Base-by-base conservation (phyloP, 1,140 invertebrate genomes). In the Reticulitermes speratus region DNA sequence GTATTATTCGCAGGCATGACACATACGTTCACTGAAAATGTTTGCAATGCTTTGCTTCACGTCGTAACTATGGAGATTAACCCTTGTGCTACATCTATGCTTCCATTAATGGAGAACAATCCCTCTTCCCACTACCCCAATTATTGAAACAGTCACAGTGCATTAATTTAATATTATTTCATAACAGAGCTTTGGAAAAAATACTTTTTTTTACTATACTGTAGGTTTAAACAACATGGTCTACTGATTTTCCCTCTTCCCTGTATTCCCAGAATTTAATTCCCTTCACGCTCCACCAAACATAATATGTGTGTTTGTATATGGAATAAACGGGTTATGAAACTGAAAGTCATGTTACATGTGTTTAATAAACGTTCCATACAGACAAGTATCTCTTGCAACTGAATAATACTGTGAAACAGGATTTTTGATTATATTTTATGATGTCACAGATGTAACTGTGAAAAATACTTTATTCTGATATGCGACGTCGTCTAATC, bases 161-260 rank as follows among this genome's bases (percentile, higher is more conserved):
- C 65, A 75, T 75, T 75, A 75, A 75, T 75, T 30, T 75, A 75
- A 25, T 75, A 75, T 75, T 75, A 75, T 75, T 75, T 75, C n/a
- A 30, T 75, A 75, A 75, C 25, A 75, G 25, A 30, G 1, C 7
- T 75, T 75, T 30, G n/a, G 25, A 11, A 75, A 75, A 55, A 55
- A 19, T 6, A 1, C 48, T 9, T 12, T 65, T 75, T 75, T n/a
- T 30, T 11, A 30, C n/a, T 75, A 9, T 25, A 30, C 65, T 75
- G 16, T 30, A 30, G 25, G 65, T 25, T 75, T 30, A 75, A 55
- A 75, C 65, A 75, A 30, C 65, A 75, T 75, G 65, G 65, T 75
- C 65, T 75, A 30, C n/a, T 75, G 65, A 75, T 30, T 75, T 9
- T 75, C 65, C 65, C 65, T 30, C 59, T 65, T n/a, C 19, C 21